A percentile compares a stretch with the other conserved stretches of the same genome.
phyloP scores from a whole-genome alignment of 2,888 invertebrate species.

The Neoitamus cyanurus region DNA sequence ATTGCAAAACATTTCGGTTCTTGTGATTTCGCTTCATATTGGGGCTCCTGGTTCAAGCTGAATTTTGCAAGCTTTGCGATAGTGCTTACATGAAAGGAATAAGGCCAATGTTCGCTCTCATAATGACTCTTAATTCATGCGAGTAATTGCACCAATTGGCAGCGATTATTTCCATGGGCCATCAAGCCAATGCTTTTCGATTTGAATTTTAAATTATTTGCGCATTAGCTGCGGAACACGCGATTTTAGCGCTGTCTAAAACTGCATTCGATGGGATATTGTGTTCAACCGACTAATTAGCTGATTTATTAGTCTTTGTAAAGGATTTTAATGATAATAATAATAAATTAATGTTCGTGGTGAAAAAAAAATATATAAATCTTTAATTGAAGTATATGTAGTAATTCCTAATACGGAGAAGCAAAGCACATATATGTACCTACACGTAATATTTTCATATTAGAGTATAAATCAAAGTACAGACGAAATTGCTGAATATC shows the following conservation, averaged over 20 bases:
- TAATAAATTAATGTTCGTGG: too few species aligned
- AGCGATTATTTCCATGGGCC: neutral
- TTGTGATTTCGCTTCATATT: neutral
- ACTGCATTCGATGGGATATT: neutral
- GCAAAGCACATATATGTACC: too few species aligned
- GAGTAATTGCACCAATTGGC: conserved; percentile 7
- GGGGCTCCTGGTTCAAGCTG: neutral
- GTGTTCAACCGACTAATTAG: neutral
- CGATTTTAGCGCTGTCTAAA: neutral
- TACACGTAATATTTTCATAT: too few species aligned
- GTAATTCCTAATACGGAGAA: too few species aligned
- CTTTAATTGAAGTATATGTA: too few species aligned
- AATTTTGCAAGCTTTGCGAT: neutral
- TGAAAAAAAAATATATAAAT: too few species aligned
- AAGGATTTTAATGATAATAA: too few species aligned
- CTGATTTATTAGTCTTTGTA: neutral
- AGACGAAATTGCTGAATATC: too few species aligned
- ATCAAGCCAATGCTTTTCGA: neutral
- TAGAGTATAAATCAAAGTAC: too few species aligned
- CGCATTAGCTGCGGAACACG: neutral
- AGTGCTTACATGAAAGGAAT: neutral
- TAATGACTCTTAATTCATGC: neutral
- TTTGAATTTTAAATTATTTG: conserved; percentile 9
- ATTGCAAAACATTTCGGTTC: neutral
- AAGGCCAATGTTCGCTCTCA: neutral